Base-by-base conservation (phyloP, 1,140 invertebrate genomes). In the Neuroterus valhalla region DNA sequence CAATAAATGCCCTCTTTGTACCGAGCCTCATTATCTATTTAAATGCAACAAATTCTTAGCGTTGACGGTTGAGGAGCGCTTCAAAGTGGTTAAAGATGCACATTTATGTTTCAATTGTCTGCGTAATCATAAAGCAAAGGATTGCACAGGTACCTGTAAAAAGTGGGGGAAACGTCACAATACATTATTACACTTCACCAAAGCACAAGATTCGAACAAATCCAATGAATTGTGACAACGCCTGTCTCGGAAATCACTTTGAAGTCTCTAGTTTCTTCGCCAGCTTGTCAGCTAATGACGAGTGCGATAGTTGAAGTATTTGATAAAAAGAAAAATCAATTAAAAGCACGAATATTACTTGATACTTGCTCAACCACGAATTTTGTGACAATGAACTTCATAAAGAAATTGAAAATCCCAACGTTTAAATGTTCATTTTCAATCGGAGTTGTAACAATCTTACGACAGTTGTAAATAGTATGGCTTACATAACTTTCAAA, bases 101-200 rank as follows among this genome's bases (percentile, higher is more conserved):
- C 14, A 31, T 17, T 68, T 73, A n/a, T 73, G 71, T n/a, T 21
- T 46, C 4, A 73, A 73, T 68, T 73, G 71, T 52, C 44, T 73
- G 5, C 15, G 66, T 26, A 50, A 48, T 48, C 71, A 73, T 52
- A 43, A 21, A 17, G 26, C 23, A 12, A 67, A 45, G 21, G 21
- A 67, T 31, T 73, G 71, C 43, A 73, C 46, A 68, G 62, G 71
- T 0, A n/a, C 2, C 10, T 68, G 71, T 23, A 55, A 46, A 15
- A 26, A 26, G 38, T 70, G 68, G n/a, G 4, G 8, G n/a, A n/a
- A n/a, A n/a, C n/a, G n/a, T n/a, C n/a, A n/a, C n/a, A n/a, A n/a
- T n/a, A n/a, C n/a, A n/a, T 48, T 23, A 46, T 5, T 26, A 48
- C 62, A 38, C 11, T 38, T 66, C 15, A 66, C 62, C 15, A 66